A percentile compares a stretch with the other conserved stretches of the same genome.
Conservation (phyloP, 2,113 vertebrate genomes). For the Chrysemys picta region DNA sequence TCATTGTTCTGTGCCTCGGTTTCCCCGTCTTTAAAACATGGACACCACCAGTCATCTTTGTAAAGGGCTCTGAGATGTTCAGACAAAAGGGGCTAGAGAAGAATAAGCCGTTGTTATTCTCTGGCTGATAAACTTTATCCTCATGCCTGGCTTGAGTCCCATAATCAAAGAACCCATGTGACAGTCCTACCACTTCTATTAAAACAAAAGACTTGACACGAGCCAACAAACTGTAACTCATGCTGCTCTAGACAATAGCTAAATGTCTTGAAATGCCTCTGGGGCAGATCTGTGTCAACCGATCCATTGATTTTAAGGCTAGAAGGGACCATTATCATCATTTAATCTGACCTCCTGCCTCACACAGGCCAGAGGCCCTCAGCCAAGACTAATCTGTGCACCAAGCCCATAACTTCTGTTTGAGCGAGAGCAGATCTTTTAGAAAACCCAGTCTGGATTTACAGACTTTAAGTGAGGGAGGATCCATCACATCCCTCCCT, state of each 20-base stretch:
- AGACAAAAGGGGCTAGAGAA: no score
- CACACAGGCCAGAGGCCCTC: neutral
- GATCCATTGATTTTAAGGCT: neutral
- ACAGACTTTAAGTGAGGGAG: neutral
- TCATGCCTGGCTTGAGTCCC: no score
- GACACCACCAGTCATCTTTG: no score
- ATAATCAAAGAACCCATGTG: no score
- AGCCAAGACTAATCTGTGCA: neutral
- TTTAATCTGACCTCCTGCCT: neutral
- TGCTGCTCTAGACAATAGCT: slow-evolving; percentile 17
- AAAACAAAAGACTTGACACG: neutral
- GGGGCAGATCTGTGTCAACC: neutral
- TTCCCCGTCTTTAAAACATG: no score
- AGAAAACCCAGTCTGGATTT: neutral
- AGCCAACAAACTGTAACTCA: neutral
- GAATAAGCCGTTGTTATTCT: no score
- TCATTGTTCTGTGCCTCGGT: no score
- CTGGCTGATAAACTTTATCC: no score
- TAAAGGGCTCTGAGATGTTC: no score
- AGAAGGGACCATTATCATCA: neutral
- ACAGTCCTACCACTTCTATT: no score
- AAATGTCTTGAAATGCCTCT: slow-evolving; percentile 12
- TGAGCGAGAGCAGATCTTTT: neutral
- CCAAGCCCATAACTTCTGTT: neutral
- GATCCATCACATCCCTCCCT: no score